Conservation (phyloP, 1,140 invertebrate genomes). For the Listronotus bonariensis region DNA sequence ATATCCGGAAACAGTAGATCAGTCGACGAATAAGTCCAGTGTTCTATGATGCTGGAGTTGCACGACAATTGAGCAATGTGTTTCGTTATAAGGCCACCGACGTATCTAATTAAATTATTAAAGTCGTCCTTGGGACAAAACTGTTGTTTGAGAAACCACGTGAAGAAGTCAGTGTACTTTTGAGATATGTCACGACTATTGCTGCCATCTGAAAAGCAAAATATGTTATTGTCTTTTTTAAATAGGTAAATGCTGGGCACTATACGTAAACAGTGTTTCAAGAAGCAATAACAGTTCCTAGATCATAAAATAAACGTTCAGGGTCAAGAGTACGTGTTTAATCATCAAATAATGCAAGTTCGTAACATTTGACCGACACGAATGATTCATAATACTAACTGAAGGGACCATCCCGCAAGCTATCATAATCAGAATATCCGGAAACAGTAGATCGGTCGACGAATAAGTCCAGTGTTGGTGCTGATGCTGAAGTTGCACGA, state of each 20-base stretch:
- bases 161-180: conserved; percentile 62
- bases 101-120: conserved; percentile 53
- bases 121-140: conserved; percentile 49
- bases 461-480: conserved; percentile 45
- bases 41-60: conserved; percentile 65
- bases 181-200: conserved; percentile 62
- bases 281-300: too few relatives aligned
- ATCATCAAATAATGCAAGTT: too few relatives aligned
- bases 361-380: too few relatives aligned
- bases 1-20: conserved; percentile 46
- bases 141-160: conserved; percentile 41
- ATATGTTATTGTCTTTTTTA: too few relatives aligned
- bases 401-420: conserved; percentile 86
- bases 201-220: conserved; percentile 66
- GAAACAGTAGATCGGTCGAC: conserved; percentile 43
- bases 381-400: too few relatives aligned
- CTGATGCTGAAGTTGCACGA: conserved; percentile 71
- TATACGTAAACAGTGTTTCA: too few relatives aligned
- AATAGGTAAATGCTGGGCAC: too few relatives aligned
- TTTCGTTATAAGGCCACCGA: conserved; percentile 68
- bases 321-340: too few relatives aligned
- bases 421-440: conserved; percentile 63
- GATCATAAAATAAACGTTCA: too few relatives aligned
- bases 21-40: conserved; percentile 44
- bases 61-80: conserved; percentile 78